A percentile compares a stretch with the other conserved stretches of the same genome.
These are phyloP conservation scores for Egretta garzetta DNA, from an alignment of 2,113 vertebrate genomes.

Conservation along the genomic window DNA sequence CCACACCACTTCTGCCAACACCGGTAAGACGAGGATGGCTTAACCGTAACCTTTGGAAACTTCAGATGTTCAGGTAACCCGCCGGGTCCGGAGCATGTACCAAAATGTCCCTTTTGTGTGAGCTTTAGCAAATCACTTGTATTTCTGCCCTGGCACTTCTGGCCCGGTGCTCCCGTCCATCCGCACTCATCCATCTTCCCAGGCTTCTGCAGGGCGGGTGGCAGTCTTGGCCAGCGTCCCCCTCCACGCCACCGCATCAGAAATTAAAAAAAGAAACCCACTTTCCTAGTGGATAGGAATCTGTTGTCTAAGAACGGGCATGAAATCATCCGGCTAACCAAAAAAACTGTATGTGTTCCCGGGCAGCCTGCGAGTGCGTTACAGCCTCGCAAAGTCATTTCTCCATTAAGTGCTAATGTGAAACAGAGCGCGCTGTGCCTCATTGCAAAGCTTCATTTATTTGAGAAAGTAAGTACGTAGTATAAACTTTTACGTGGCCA, in stretches of 20 bases:
- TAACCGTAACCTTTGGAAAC: background rate
- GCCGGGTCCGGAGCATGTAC: background rate
- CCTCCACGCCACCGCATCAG: background rate
- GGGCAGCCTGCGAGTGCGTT: background rate
- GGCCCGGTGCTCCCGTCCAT: background rate
- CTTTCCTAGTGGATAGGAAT: background rate
- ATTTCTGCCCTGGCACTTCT: background rate
- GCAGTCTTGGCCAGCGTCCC: background rate
- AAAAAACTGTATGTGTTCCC: accelerated
- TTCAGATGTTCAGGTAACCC: background rate
- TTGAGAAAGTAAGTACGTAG: background rate
- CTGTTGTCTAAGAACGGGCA: background rate
- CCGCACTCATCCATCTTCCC: background rate
- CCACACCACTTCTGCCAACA: background rate
- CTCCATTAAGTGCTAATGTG: background rate
- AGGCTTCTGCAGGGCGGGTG: background rate
- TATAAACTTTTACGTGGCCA: background rate
- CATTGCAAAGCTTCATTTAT: background rate
- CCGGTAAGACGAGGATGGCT: background rate
- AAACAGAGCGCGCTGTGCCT: background rate
- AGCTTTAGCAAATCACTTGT: background rate
- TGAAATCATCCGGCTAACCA: background rate
- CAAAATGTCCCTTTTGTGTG: background rate
- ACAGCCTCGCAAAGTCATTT: background rate
- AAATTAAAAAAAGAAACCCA: background rate